A percentile compares a stretch with the other conserved stretches of the same genome.
phyloP scores from a whole-genome alignment of 2,113 vertebrate species.

The Peromyscus californicus region DNA sequence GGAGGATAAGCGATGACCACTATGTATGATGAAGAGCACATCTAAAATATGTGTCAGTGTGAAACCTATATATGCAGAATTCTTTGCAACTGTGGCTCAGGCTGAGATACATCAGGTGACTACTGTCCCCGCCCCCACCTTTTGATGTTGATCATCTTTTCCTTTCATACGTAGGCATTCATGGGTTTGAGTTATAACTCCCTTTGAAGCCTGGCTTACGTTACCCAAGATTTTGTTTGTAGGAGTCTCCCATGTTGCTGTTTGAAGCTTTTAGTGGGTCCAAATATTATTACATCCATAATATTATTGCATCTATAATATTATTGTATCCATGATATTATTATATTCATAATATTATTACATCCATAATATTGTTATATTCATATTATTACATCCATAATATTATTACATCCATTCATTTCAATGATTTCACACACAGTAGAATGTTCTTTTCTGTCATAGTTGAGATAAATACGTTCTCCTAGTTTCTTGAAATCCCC shows the following conservation, averaged over 20 bases:
- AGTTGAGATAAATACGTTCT: conserved; percentile 26
- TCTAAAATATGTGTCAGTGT: neutral
- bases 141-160: neutral
- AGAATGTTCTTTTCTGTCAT: neutral
- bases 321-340: neutral
- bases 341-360: too few relatives aligned
- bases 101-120: neutral
- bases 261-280: neutral
- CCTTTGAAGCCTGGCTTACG: neutral
- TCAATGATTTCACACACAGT: neutral
- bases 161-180: neutral
- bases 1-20: neutral
- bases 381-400: neutral
- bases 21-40: neutral
- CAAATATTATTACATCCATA: neutral
- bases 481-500: neutral
- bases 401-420: neutral
- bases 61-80: neutral
- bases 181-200: neutral
- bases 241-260: neutral
- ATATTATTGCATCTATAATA: too few relatives aligned
- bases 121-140: rapidly evolving
- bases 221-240: neutral
- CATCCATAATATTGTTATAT: neutral
- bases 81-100: neutral